Conservation (phyloP, 2,888 invertebrate genomes). For the Tachina grossa region DNA sequence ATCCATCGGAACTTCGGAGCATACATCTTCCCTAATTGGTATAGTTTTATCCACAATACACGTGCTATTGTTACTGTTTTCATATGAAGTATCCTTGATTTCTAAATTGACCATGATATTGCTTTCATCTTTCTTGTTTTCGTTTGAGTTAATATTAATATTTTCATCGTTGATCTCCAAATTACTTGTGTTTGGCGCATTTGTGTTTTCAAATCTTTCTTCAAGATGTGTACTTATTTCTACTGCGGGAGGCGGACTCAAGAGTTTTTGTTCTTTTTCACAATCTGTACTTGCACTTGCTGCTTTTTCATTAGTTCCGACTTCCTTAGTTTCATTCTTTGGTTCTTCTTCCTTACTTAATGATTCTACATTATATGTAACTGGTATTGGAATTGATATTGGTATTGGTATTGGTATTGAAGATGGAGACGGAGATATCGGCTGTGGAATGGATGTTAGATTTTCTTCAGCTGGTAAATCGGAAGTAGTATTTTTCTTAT, state of each 20-base stretch:
- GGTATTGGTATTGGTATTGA: slow-evolving; percentile 20
- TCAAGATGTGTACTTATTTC: neutral
- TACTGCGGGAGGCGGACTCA: neutral
- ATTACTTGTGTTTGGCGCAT: neutral
- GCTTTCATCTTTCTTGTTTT: neutral
- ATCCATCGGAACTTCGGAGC: slow-evolving; percentile 80
- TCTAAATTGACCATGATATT: neutral
- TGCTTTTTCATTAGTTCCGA: neutral
- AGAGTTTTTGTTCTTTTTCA: slow-evolving; percentile 4
- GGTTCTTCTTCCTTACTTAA: slow-evolving; percentile 28
- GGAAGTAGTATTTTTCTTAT: slow-evolving; percentile 69
- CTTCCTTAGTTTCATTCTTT: slow-evolving; percentile 36
- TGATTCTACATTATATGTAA: slow-evolving; percentile 8
- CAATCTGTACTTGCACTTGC: neutral
- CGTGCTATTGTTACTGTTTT: neutral
- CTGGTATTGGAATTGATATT: neutral
- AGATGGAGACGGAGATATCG: slow-evolving; percentile 67
- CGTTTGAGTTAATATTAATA: neutral
- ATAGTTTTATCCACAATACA: neutral
- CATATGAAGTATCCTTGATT: slow-evolving; percentile 2
- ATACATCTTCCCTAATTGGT: slow-evolving; percentile 65
- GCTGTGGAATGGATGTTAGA: slow-evolving; percentile 58
- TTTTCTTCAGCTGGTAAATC: slow-evolving; percentile 32
- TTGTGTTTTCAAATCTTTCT: neutral
- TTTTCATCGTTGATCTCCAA: neutral